Base-by-base conservation (phyloP, 2,888 invertebrate genomes). In the Leucophenga maculata region DNA sequence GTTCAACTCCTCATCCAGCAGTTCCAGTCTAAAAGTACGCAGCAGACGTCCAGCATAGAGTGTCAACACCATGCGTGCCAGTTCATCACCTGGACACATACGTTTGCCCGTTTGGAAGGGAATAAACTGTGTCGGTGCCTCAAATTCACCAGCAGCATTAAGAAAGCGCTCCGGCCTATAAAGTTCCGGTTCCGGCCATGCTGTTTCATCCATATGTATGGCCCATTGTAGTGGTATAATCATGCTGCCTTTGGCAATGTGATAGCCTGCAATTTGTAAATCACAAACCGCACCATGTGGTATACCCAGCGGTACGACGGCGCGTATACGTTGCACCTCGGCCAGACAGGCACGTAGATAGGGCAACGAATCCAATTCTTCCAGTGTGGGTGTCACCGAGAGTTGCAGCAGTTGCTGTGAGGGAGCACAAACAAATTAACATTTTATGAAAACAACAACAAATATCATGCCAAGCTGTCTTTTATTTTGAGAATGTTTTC, bases 51-150 rank as follows among this genome's bases (percentile, higher is more conserved):
- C 92, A 8, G 91, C 90, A 62, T 93, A 93, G 1, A 94, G 85
- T 70, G 91, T 91, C 31, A 93, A 82, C 22, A 92, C 84, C 93
- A 94, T 95, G 74, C 91, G 91, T 0, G 94, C 94, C 55, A 96
- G 87, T 82, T 96, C 95, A 72, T 96, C 95, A 0, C 96, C 96
- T 0, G 95, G 91, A 84, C 96, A 96, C 91, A 94, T 93, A 44
- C 96, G 91, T 85, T 95, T 95, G 94, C 96, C 96, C 73, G 91
- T 92, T 89, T 96, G 96, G 84, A 95, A 96, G 0, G 96, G 95
- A 78, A 96, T 92, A 80, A 95, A 95, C 69, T 92, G 90, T 59
- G 92, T 91, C 0, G 92, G 92, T 71, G 91, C 93, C 3, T 88
- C 80, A 72, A 93, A 90, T 67, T 89, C 90, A 0, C 93, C 94